phyloP scores from a whole-genome alignment of 2,888 invertebrate species.

The Amitus sp. region DNA sequence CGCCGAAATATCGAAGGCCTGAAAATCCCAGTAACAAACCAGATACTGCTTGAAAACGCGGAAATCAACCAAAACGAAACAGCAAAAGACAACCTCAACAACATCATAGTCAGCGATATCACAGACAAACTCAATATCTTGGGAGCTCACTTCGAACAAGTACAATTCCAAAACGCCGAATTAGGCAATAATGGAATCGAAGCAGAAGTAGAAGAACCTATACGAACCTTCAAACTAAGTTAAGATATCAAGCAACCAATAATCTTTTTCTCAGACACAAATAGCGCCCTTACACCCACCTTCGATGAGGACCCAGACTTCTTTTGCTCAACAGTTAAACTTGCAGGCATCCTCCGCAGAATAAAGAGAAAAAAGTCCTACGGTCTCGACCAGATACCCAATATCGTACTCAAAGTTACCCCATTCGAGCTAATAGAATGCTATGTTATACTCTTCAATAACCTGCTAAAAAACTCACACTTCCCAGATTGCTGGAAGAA shows the following conservation, averaged over 20 bases:
- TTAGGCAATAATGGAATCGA: not conserved
- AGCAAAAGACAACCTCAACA: not conserved
- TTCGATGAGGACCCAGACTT: not conserved
- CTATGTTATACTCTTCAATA: conserved; percentile 32
- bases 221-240: not conserved
- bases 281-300: not conserved
- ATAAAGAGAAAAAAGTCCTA: conserved; percentile 34
- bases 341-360: not conserved
- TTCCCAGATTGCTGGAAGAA: conserved; percentile 45
- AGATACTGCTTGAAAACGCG: not conserved
- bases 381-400: conserved; percentile 26
- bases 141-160: conserved; percentile 6
- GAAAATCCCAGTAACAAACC: not conserved
- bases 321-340: conserved; percentile 4
- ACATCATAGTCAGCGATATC: conserved; percentile 1
- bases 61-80: not conserved
- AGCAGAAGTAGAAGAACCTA: not conserved
- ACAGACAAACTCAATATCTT: conserved; percentile 11
- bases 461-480: conserved; percentile 40
- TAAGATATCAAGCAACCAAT: conserved; percentile 14
- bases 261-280: not conserved
- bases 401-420: conserved; percentile 23
- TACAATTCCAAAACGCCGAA: not conserved
- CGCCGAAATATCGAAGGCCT: not conserved
- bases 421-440: conserved; percentile 1